phyloP scores from a whole-genome alignment of 1,140 invertebrate species.

The Zaprionus camerounensis region DNA sequence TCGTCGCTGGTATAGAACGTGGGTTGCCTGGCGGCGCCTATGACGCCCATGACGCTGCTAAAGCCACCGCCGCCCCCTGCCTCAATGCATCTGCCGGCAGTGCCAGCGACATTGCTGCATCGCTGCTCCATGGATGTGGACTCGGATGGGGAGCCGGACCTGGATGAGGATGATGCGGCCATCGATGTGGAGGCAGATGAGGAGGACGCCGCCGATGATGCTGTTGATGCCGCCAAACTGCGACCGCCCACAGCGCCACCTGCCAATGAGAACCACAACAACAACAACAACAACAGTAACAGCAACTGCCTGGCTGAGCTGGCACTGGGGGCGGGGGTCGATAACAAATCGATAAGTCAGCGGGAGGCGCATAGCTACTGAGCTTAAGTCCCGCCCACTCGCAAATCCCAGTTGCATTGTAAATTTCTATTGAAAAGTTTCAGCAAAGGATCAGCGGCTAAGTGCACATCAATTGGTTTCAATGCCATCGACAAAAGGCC shows the following conservation, averaged over 20 bases:
- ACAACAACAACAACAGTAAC: background rate
- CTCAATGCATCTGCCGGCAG: slow-evolving; percentile 18
- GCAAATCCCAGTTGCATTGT: slow-evolving; percentile 40
- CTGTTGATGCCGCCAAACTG: slow-evolving; percentile 18
- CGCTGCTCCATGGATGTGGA: slow-evolving; percentile 55
- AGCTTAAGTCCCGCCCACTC: slow-evolving; percentile 6
- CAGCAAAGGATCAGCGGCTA: slow-evolving; percentile 46
- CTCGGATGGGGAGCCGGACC: slow-evolving; percentile 49
- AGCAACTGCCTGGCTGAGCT: slow-evolving; percentile 9
- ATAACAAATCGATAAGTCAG: slow-evolving; percentile 58
- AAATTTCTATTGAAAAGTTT: slow-evolving; percentile 46
- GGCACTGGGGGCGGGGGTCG: slow-evolving; percentile 11
- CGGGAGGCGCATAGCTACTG: slow-evolving; percentile 53
- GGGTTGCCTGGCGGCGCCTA: slow-evolving; percentile 78
- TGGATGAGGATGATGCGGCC: slow-evolving; percentile 62
- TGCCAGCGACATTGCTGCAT: slow-evolving; percentile 17
- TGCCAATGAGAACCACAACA: background rate
- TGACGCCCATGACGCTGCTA: slow-evolving; percentile 73
- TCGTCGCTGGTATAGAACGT: slow-evolving; percentile 84
- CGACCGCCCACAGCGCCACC: slow-evolving; percentile 8
- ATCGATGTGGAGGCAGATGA: slow-evolving; percentile 77
- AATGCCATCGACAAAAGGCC: slow-evolving; percentile 40
- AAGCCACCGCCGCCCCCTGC: slow-evolving; percentile 15
- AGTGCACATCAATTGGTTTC: slow-evolving; percentile 71
- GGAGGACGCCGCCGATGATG: slow-evolving; percentile 19